Conservation (phyloP, 2,797 vertebrate species). For the Paedocypris micromegethes region DNA sequence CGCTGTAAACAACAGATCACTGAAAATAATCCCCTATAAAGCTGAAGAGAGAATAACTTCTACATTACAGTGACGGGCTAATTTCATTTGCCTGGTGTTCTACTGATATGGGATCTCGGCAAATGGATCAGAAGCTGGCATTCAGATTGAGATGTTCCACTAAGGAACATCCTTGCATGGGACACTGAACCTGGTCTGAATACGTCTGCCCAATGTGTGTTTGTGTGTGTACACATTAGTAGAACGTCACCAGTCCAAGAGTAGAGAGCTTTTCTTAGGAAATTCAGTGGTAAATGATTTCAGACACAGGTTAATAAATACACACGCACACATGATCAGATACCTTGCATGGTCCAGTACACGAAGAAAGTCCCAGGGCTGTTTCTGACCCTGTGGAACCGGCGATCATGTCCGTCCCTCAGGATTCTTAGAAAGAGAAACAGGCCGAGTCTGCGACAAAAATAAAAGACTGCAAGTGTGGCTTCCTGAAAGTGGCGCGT, state of each 20-base stretch:
- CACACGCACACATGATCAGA: constrained; percentile 24
- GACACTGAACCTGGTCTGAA: too few species aligned
- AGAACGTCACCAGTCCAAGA: too few species aligned
- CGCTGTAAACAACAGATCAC: constrained; percentile 53
- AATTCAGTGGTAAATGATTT: neutral
- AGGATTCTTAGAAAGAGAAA: constrained; percentile 78
- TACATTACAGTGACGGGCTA: too few species aligned
- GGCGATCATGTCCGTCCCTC: constrained; percentile 72
- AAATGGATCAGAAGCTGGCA: neutral
- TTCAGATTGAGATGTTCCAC: neutral
- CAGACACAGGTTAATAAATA: neutral
- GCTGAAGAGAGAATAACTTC: too few species aligned
- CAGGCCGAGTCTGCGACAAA: constrained; percentile 61
- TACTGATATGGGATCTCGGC: too few species aligned
- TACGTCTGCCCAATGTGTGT: too few species aligned
- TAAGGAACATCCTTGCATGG: too few species aligned
- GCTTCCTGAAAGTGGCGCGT: constrained; percentile 54
- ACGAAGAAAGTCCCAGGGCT: constrained; percentile 73
- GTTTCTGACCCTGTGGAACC: constrained; percentile 74
- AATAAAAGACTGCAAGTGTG: constrained; percentile 32
- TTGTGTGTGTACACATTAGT: too few species aligned
- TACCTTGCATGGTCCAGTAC: constrained; percentile 79
- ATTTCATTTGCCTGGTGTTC: too few species aligned
- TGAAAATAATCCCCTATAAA: too few species aligned
- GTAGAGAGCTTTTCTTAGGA: too few species aligned